Evolutionary conservation across 2,888 invertebrate genomes (phyloP).

Genomic region (Aspidapion aeneum): DNA sequence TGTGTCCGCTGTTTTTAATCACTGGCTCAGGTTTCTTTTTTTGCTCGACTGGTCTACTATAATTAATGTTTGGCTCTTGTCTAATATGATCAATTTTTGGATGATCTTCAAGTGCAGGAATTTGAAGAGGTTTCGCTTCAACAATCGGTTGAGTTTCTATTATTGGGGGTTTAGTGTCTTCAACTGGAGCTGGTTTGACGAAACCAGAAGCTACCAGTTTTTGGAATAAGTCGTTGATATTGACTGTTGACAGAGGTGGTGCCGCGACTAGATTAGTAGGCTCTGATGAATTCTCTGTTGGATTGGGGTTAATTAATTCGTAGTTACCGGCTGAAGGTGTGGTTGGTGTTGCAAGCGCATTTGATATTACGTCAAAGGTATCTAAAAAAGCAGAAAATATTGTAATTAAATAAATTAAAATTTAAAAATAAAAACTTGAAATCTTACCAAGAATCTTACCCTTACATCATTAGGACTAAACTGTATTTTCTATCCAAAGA

Average conservation of each 20-base stretch:
- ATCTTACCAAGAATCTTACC: no score
- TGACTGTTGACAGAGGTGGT: constrained; percentile 43
- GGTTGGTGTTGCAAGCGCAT: constrained; percentile 35
- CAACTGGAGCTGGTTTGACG: constrained; percentile 48
- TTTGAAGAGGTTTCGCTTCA: neutral
- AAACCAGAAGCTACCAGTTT: constrained; percentile 85
- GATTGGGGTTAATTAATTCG: constrained; percentile 47
- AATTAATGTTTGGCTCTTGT: neutral
- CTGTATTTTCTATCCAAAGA: no score
- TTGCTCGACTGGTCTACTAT: neutral
- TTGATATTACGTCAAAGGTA: constrained; percentile 62
- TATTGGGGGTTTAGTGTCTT: constrained; percentile 11
- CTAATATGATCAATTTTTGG: neutral
- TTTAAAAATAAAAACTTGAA: no score
- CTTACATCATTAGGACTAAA: no score
- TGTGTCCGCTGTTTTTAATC: neutral
- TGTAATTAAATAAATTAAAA: neutral
- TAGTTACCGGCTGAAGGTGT: constrained; percentile 51
- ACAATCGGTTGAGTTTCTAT: neutral
- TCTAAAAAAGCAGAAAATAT: constrained; percentile 41
- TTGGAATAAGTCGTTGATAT: constrained; percentile 80
- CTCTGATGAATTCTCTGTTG: constrained; percentile 6
- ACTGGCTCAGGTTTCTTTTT: neutral
- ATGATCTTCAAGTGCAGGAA: neutral
- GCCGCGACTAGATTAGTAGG: constrained; percentile 11